Conservation (phyloP, 1,140 invertebrate genomes). For the Drosophila parabipectinata region DNA sequence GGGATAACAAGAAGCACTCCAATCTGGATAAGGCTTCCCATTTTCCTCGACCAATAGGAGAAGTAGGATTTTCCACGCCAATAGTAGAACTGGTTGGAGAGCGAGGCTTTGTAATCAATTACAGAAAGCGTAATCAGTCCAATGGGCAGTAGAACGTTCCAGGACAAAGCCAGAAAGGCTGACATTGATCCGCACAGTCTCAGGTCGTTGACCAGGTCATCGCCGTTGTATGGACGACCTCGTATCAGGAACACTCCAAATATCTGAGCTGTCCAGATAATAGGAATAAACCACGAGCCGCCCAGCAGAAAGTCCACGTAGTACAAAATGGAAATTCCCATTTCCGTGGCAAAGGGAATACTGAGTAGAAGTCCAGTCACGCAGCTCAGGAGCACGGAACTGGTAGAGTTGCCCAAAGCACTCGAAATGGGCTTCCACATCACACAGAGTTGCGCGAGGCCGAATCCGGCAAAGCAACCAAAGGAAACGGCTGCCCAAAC, state of each 20-base stretch:
- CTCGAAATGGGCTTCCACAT: conserved; percentile 87
- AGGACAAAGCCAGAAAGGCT: conserved; percentile 92
- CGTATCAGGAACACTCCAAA: conserved; percentile 92
- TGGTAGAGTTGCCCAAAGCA: conserved; percentile 92
- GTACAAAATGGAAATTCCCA: conserved; percentile 93
- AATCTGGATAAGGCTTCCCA: conserved; percentile 91
- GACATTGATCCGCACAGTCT: conserved; percentile 86
- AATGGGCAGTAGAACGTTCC: conserved; percentile 94
- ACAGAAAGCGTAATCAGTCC: conserved; percentile 87
- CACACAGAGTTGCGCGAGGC: conserved; percentile 91
- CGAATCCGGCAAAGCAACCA: conserved; percentile 93
- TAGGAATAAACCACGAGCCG: conserved; percentile 93
- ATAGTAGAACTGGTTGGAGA: conserved; percentile 81
- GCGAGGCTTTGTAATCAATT: conserved; percentile 76
- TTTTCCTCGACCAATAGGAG: conserved; percentile 90
- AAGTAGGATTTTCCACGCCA: conserved; percentile 87
- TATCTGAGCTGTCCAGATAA: conserved; percentile 90
- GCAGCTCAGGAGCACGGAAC: conserved; percentile 94
- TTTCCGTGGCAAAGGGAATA: conserved; percentile 94
- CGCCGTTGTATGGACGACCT: conserved; percentile 92
- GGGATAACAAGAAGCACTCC: conserved; percentile 91
- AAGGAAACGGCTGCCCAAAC: conserved; percentile 95
- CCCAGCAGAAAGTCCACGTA: conserved; percentile 93
- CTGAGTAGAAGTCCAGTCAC: conserved; percentile 93
- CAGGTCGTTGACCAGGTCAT: conserved; percentile 90